Evolutionary conservation across 2,888 invertebrate species (phyloP).

Genomic region (Disparrhopalites patrizii): DNA sequence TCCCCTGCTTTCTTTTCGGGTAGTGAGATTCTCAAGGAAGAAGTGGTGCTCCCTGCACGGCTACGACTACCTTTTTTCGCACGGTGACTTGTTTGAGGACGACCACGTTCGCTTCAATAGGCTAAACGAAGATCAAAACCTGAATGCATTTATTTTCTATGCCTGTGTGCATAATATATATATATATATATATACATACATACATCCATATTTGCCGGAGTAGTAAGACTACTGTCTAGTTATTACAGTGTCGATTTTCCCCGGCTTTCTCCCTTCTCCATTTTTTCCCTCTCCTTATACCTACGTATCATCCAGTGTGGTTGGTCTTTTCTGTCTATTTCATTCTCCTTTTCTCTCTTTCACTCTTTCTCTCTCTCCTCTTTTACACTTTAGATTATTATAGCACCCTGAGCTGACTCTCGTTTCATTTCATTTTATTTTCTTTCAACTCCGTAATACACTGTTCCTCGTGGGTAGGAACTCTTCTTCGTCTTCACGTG

Average conservation of each 20-base stretch:
- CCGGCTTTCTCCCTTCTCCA: background rate
- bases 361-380: background rate
- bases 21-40: too few species aligned
- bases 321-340: background rate
- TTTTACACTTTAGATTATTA: conserved; percentile 26
- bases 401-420: conserved; percentile 20
- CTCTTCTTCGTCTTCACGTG: too few species aligned
- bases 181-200: too few species aligned
- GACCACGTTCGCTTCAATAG: background rate
- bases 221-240: background rate
- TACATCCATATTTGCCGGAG: background rate
- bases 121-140: background rate
- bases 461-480: background rate
- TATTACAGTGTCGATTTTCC: background rate
- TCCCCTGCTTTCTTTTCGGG: too few species aligned
- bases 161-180: too few species aligned
- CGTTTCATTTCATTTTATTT: conserved; percentile 20
- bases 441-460: background rate
- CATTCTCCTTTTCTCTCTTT: background rate
- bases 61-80: too few species aligned
- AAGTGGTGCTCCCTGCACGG: too few species aligned
- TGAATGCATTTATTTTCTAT: background rate
- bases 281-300: too few species aligned
- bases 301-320: too few species aligned
- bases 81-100: background rate